Evolutionary conservation across 2,888 invertebrate species (phyloP).

Genomic region (Metellina segmentata): DNA sequence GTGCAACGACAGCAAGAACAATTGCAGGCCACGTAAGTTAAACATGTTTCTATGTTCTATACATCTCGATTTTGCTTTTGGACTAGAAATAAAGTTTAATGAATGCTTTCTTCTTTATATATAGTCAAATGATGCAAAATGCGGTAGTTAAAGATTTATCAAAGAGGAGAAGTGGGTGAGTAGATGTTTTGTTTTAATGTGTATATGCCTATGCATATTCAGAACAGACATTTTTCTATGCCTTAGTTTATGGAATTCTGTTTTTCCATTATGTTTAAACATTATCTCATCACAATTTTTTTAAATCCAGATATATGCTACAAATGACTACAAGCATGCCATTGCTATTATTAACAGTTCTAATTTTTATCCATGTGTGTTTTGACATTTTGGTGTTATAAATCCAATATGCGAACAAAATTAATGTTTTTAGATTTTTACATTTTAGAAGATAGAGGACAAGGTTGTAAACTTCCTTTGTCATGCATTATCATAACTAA

Average conservation of each 20-base stretch:
- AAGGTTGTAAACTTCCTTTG: too few species aligned
- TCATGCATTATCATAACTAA: too few species aligned
- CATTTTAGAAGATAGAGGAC: too few species aligned
- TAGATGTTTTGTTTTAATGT: neutral
- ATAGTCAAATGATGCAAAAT: conserved; percentile 59
- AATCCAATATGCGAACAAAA: too few species aligned
- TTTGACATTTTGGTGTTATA: too few species aligned
- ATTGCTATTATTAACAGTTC: too few species aligned
- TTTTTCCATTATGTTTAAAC: too few species aligned
- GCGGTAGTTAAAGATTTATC: conserved; percentile 74
- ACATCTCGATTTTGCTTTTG: conserved; percentile 79
- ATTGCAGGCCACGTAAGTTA: conserved; percentile 53
- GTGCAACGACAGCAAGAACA: conserved; percentile 85
- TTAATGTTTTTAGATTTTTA: too few species aligned
- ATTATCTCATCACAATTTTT: too few species aligned
- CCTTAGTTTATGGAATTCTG: conserved; percentile 37
- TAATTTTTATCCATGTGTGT: too few species aligned
- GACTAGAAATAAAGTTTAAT: neutral
- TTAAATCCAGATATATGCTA: too few species aligned
- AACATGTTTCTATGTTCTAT: neutral
- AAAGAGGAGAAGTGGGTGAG: conserved; percentile 76
- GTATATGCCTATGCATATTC: neutral
- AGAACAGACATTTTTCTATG: neutral
- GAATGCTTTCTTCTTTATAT: neutral
- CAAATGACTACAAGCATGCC: too few species aligned